Evolutionary conservation across 2,888 invertebrate genomes (phyloP).

Genomic region (Parnassius glacialis): DNA sequence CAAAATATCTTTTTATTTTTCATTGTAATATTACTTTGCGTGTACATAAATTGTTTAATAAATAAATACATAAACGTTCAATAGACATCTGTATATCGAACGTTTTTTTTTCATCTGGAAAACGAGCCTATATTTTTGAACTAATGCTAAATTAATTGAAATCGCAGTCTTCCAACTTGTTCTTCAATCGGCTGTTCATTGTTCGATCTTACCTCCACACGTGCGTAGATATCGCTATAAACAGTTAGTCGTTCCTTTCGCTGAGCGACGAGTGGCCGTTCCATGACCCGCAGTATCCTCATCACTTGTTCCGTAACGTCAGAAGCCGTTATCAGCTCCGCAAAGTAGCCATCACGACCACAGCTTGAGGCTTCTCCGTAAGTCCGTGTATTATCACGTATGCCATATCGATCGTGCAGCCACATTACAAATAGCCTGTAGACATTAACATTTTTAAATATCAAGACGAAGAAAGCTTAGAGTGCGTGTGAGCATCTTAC

Average conservation of each 20-base stretch:
- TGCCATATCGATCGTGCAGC: constrained; percentile 65
- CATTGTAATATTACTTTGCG: too few relatives aligned
- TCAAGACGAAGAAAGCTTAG: too few relatives aligned
- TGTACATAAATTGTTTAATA: too few relatives aligned
- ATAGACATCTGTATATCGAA: too few relatives aligned
- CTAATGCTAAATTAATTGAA: too few relatives aligned
- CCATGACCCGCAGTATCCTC: constrained; percentile 58
- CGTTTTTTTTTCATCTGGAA: too few relatives aligned
- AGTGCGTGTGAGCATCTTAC: too few relatives aligned
- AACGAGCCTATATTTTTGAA: too few relatives aligned
- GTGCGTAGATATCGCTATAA: constrained; percentile 69
- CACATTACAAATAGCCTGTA: constrained; percentile 63
- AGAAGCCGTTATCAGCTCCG: constrained; percentile 58
- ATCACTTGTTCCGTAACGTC: constrained; percentile 71
- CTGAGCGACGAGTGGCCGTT: constrained; percentile 67
- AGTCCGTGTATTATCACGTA: constrained; percentile 60
- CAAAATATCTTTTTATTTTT: too few relatives aligned
- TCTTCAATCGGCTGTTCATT: too few relatives aligned
- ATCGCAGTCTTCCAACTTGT: too few relatives aligned
- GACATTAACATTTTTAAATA: background rate
- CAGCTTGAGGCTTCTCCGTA: constrained; percentile 56
- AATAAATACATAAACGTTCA: too few relatives aligned
- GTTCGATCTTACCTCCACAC: constrained; percentile 54
- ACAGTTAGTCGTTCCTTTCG: constrained; percentile 51
- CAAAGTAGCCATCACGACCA: constrained; percentile 63